A percentile compares a stretch with the other conserved stretches of the same genome.
These are phyloP conservation scores for Saguinus midas DNA, from an alignment of 2,113 vertebrate species.

Conservation along the genomic window DNA sequence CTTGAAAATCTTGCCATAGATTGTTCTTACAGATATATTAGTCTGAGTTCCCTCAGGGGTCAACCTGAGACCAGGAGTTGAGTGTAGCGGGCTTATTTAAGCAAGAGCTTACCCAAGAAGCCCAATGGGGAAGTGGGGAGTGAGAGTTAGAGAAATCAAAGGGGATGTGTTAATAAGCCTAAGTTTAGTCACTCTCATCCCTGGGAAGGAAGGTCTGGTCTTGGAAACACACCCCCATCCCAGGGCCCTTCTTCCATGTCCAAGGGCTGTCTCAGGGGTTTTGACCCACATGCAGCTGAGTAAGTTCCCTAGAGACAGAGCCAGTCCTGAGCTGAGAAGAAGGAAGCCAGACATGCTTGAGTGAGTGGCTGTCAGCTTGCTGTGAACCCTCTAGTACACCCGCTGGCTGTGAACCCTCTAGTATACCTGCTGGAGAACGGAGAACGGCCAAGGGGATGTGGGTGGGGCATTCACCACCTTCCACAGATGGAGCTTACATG, in stretches of 20 bases:
- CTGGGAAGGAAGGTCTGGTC: background rate
- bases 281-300: too few relatives aligned
- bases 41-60: background rate
- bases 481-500: background rate
- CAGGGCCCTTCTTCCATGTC: fast-evolving
- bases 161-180: too few relatives aligned
- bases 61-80: background rate
- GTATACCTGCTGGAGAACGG: background rate
- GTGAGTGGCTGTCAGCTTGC: too few relatives aligned
- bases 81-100: background rate
- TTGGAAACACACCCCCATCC: background rate
- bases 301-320: background rate
- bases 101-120: too few relatives aligned
- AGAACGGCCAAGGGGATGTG: too few relatives aligned
- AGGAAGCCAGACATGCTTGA: too few relatives aligned
- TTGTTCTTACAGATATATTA: background rate
- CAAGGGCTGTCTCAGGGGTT: background rate
- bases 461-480: too few relatives aligned
- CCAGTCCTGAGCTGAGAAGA: background rate
- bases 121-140: too few relatives aligned
- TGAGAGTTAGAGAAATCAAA: too few relatives aligned
- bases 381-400: background rate
- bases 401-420: background rate
- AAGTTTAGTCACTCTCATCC: background rate
- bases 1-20: background rate